Percentiles rank a stretch among this genome's conserved stretches.
phyloP scores from a whole-genome alignment of 1,140 invertebrate genomes.

The Drosophila bocqueti region DNA sequence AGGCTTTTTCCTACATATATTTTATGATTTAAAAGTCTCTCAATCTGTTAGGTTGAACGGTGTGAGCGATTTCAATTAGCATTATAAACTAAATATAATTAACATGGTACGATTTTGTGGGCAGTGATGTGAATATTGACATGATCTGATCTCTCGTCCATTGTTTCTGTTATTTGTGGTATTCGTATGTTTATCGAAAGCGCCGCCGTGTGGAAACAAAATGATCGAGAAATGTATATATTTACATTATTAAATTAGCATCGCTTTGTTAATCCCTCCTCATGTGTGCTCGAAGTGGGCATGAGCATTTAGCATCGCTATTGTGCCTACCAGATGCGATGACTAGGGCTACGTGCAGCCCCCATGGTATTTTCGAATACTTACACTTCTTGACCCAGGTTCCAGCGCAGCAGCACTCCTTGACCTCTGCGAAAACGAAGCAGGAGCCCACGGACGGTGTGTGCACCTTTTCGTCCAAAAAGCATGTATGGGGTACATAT shows the following conservation, averaged over 20 bases:
- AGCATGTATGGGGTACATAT: constrained; percentile 88
- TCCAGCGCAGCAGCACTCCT: constrained; percentile 88
- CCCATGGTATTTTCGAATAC: constrained; percentile 49
- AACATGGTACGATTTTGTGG: constrained; percentile 62
- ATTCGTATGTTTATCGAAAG: constrained; percentile 46
- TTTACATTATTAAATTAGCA: constrained; percentile 78
- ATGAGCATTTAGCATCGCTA: constrained; percentile 42
- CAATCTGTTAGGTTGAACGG: background rate
- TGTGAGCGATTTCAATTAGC: constrained; percentile 76
- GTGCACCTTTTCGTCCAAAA: constrained; percentile 86
- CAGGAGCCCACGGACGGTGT: constrained; percentile 87
- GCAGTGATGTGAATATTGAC: constrained; percentile 27
- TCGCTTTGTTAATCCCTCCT: constrained; percentile 68
- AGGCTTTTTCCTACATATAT: constrained; percentile 12
- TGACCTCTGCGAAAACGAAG: constrained; percentile 87
- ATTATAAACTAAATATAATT: constrained; percentile 79
- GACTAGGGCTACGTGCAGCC: background rate
- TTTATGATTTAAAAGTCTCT: constrained; percentile 59
- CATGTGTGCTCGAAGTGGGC: constrained; percentile 18
- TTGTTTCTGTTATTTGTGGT: constrained; percentile 44
- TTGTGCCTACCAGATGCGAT: constrained; percentile 23
- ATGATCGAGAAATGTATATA: constrained; percentile 43
- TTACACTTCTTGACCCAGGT: constrained; percentile 87
- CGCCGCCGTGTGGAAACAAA: constrained; percentile 41
- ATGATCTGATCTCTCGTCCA: constrained; percentile 43